Evolutionary conservation across 2,113 vertebrate species (phyloP).

Genomic region (Sclerurus mexicanus): DNA sequence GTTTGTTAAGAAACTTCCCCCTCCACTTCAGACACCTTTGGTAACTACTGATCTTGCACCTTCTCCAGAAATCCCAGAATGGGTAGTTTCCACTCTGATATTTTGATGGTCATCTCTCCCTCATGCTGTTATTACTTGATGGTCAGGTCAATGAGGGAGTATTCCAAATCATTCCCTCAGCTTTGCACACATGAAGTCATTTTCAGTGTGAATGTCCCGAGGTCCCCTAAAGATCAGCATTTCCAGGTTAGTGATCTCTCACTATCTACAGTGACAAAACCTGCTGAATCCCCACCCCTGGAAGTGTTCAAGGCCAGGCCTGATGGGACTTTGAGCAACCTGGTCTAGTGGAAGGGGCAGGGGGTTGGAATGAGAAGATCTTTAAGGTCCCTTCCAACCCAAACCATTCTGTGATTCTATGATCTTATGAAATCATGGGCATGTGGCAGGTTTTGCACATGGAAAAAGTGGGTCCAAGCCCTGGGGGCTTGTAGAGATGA

Average conservation of each 20-base stretch:
- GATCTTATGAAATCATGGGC: slow-evolving; percentile 39
- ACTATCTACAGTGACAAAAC: not conserved
- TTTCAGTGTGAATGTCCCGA: not conserved
- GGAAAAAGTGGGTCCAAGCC: not conserved
- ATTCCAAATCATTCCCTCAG: not conserved
- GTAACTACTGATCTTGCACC: not conserved
- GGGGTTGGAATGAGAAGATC: not conserved
- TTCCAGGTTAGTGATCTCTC: not conserved
- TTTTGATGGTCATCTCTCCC: not conserved
- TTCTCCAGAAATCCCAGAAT: not conserved
- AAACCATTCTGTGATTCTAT: not conserved
- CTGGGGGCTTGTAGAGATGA: not conserved
- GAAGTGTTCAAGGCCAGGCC: not conserved
- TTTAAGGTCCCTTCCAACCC: not conserved
- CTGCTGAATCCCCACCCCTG: not conserved
- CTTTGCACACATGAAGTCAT: not conserved
- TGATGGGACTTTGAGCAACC: not conserved
- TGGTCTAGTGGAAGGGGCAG: not conserved
- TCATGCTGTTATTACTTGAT: not conserved
- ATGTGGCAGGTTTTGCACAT: not conserved
- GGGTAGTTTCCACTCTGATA: not conserved
- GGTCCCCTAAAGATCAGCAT: not conserved
- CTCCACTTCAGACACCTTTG: not conserved
- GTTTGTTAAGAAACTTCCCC: not conserved
- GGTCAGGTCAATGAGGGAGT: not conserved